phyloP scores from a whole-genome alignment of 2,888 invertebrate genomes.

The Glaucopsyche alexis region DNA sequence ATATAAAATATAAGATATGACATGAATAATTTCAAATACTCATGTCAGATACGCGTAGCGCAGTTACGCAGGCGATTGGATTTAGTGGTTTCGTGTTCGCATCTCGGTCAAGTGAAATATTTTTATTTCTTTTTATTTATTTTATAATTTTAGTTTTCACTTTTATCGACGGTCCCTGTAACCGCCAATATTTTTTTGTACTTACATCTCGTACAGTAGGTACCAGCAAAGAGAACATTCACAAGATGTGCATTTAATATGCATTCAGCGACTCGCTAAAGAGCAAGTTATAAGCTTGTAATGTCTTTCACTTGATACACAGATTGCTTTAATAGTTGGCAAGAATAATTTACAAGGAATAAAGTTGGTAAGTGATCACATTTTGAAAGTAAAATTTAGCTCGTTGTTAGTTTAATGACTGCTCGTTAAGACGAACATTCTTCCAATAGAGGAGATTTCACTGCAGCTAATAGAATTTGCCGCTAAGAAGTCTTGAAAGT shows the following conservation, averaged over 20 bases:
- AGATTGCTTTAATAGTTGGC: slow-evolving; percentile 24
- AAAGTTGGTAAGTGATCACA: slow-evolving; percentile 25
- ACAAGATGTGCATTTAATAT: background rate
- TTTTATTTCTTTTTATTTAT: no score
- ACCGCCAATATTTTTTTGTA: no score
- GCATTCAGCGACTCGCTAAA: background rate
- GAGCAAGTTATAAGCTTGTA: slow-evolving; percentile 15
- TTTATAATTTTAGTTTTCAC: no score
- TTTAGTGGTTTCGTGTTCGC: no score
- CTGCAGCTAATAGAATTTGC: slow-evolving; percentile 2
- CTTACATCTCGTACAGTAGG: background rate
- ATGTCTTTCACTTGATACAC: background rate
- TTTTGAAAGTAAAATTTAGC: slow-evolving; percentile 24
- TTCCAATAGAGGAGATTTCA: background rate
- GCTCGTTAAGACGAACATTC: slow-evolving; percentile 18
- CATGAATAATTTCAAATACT: no score
- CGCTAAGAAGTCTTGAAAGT: background rate
- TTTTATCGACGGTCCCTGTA: no score
- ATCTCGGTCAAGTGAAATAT: no score
- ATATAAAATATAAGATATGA: no score
- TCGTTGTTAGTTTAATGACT: slow-evolving; percentile 18
- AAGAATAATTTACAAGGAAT: slow-evolving; percentile 20
- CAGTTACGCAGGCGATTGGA: no score
- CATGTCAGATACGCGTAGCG: no score
- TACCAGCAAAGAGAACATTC: background rate